Evolutionary conservation across 2,888 invertebrate species (phyloP), one percentile per base, ranked within the genome.

Genomic region (Drosophila neonasuta): DNA sequence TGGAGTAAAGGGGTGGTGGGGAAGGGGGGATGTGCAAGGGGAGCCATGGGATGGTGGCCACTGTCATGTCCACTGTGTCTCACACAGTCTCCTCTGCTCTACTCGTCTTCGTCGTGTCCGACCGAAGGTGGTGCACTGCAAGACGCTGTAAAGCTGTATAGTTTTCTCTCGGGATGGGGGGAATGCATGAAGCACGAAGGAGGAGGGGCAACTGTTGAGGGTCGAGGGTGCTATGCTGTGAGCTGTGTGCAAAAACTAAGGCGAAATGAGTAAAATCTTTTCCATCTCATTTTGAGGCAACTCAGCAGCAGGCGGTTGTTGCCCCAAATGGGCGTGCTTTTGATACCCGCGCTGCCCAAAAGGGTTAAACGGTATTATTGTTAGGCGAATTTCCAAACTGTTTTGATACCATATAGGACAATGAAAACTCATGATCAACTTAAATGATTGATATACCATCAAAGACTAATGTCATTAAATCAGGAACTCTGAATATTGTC

Each of bases 41-140:
- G 36, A n/a, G 50, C n/a, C 54, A 57, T 44, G 61, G 64, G 24
- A 24, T 68, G 41, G 62, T 67, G 67, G 77, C 74, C 68, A 71
- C 67, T 54, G 71, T 66, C 61, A 63, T 74, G 67, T 64, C 55
- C 57, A 56, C 64, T 56, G 39, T 56, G 39, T 46, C 45, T 36
- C 32, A 3, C 32, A 32, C 11, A 32, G 10, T 32, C 32, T 32
- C 10, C 32, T 32, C 32, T 32, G n/a, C n/a, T 36, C 4, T 11
- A 20, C 52, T 56, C 5, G 67, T 48, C 65, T 50, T 61, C 36
- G 36, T 41, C 50, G 50, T 54, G 61, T 57, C 68, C 67, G 15
- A 41, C 8, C 57, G 57, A 71, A 63, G 80, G 60, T 67, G 67
- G 74, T 73, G 81, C 79, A 73, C 41, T 78, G 67, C 71, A 78